Evolutionary conservation across 2,888 invertebrate genomes (phyloP), one percentile per base, ranked within the genome.

Genomic region (Drosophila anomelani): DNA sequence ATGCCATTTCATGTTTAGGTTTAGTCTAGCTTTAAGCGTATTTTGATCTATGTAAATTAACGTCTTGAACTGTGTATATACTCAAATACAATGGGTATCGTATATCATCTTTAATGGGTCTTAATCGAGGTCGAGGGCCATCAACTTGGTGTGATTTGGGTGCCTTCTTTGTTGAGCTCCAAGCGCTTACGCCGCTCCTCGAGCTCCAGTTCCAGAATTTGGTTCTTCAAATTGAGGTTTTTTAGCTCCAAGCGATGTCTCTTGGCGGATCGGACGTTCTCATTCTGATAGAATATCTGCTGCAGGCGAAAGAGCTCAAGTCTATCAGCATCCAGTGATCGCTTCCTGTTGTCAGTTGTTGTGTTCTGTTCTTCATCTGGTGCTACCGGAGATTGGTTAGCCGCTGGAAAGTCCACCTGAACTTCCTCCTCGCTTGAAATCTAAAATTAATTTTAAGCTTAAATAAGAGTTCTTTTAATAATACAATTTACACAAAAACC

Each of bases 1-100:
- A 56, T 68, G 70, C 68, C 68, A 68, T 68, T 69, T 68, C 68
- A 68, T 69, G 56, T 32, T 12, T 68, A 46, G 17, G 20, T 23
- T 68, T 56, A 68, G 29, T 41, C 20, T 68, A 56, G 41, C 13
- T 9, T 6, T 68, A 69, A 56, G 68, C 29, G 36, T 64, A 64
- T 17, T 43, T 43, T 41, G 41, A 68, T 68, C 46, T 41, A 46
- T 67, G 68, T 64, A 55, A 54, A 38, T 67, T 17, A 34, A 20
- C 39, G 44, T 47, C 46, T 67, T 68, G 13, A 54, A 47, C 17
- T 68, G 34, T 53, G 68, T 47, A 34, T 67, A 32, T 46, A 67
- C 69, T 67, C 55, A 67, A 67, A 67, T 67, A 67, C 32, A 67
- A 55, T 67, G 54, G 39, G 69, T 67, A 67, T 46, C 12, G 17